Percentiles rank a stretch among this genome's conserved stretches.
Conservation (phyloP, 2,113 vertebrate species). For the Neodontobutis hainanensis region DNA sequence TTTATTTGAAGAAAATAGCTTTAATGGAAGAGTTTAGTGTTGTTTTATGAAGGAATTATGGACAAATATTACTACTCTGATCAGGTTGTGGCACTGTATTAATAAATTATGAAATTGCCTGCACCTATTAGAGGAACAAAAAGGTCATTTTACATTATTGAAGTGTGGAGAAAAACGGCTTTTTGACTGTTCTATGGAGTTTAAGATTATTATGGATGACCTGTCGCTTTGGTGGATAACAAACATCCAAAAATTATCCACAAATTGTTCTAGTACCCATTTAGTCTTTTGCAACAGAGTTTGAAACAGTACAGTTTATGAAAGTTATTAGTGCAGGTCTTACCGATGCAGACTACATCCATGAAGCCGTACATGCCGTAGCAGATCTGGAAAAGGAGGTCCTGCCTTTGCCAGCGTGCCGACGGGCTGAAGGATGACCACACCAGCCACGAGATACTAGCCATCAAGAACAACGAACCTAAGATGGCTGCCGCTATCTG, state of each 20-base stretch:
- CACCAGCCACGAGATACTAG: slow-evolving; percentile 99
- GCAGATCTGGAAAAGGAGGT: slow-evolving; percentile 99
- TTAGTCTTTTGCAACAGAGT: no score
- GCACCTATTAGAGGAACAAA: no score
- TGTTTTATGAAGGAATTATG: not conserved
- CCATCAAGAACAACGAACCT: slow-evolving; percentile 97
- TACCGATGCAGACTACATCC: slow-evolving; percentile 99
- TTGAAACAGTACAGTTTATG: not conserved
- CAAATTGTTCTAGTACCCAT: no score
- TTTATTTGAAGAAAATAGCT: slow-evolving; percentile 9
- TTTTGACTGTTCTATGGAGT: no score
- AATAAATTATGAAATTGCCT: no score
- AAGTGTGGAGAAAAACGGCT: no score
- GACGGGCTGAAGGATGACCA: slow-evolving; percentile 99
- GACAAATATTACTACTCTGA: no score
- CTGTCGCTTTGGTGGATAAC: no score
- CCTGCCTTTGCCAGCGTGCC: slow-evolving; percentile 97
- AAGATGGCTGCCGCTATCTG: slow-evolving; percentile 97
- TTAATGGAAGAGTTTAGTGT: not conserved
- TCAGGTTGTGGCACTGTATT: no score
- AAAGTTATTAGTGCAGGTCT: slow-evolving; percentile 35
- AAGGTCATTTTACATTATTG: no score
- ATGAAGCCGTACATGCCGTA: slow-evolving; percentile 99
- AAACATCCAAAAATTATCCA: no score
- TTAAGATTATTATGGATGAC: no score